Evolutionary conservation across 2,888 invertebrate species (phyloP).

Genomic region (Amphipyra tragopoginis): DNA sequence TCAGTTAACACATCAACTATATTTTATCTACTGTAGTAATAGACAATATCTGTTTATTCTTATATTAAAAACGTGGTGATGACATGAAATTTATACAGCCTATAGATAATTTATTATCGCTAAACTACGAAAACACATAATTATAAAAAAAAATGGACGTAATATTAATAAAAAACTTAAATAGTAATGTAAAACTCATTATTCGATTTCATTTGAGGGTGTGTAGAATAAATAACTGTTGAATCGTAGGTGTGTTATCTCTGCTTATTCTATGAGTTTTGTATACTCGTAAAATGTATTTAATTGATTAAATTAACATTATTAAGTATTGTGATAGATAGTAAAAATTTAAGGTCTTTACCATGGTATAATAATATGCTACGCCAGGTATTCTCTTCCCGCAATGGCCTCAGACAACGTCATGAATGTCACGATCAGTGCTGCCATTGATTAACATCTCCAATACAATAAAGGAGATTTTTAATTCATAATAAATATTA

Average conservation of each 20-base stretch:
- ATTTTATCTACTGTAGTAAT: conserved; percentile 26
- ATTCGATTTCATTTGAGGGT: conserved; percentile 25
- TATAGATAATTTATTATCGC: conserved; percentile 25
- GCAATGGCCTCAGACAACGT: no score
- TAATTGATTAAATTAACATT: no score
- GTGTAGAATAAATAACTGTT: conserved; percentile 10
- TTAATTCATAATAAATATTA: no score
- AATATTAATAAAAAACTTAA: conserved; percentile 27
- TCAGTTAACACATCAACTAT: conserved; percentile 37
- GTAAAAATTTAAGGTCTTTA: no score
- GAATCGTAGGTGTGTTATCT: not conserved
- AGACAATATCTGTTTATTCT: conserved; percentile 33
- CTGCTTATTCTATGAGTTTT: no score
- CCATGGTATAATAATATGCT: no score
- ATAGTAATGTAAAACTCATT: conserved; percentile 30
- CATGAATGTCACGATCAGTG: no score
- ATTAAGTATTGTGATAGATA: no score
- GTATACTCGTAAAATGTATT: no score
- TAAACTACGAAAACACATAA: conserved; percentile 27
- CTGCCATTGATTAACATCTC: no score
- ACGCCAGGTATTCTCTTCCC: no score
- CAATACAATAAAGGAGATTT: no score
- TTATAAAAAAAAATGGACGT: conserved; percentile 46
- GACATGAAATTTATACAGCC: conserved; percentile 47
- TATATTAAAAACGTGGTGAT: conserved; percentile 25